Percentiles rank a stretch among this genome's conserved stretches.
Conservation (phyloP, 2,797 vertebrate species). For the Babyrousa celebensis region DNA sequence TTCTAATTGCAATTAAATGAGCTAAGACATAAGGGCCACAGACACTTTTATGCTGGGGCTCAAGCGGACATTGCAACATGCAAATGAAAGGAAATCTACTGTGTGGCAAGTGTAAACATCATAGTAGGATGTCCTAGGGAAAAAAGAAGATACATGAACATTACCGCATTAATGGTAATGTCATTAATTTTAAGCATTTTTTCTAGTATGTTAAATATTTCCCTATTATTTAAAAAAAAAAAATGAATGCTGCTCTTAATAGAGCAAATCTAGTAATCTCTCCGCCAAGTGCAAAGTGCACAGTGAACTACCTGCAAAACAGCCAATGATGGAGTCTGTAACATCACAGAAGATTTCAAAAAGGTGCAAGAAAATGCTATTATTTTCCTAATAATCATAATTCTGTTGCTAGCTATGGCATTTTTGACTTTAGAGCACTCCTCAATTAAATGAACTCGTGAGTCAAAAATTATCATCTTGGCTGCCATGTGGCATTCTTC, state of each 20-base stretch:
- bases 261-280: background rate
- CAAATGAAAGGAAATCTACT: background rate
- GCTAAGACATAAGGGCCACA: background rate
- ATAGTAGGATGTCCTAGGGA: background rate
- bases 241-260: background rate
- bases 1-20: slow-evolving; percentile 8
- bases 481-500: slow-evolving; percentile 57
- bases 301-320: background rate
- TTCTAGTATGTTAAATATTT: slow-evolving; percentile 31
- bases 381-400: slow-evolving; percentile 59
- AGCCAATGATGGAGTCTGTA: background rate
- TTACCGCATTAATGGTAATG: background rate
- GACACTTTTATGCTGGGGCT: background rate
- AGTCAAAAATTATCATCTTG: slow-evolving; percentile 62
- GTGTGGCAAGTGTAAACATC: background rate
- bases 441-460: slow-evolving; percentile 55
- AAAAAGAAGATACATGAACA: background rate
- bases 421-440: slow-evolving; percentile 52
- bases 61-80: background rate
- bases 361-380: background rate
- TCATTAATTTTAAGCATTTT: slow-evolving; percentile 16
- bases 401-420: slow-evolving; percentile 40
- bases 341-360: background rate
- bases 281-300: background rate
- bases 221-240: background rate